Percentiles rank a stretch among this genome's conserved stretches.
Conservation (phyloP, 2,888 invertebrate genomes). For the Harpagoxenus sublaevis region DNA sequence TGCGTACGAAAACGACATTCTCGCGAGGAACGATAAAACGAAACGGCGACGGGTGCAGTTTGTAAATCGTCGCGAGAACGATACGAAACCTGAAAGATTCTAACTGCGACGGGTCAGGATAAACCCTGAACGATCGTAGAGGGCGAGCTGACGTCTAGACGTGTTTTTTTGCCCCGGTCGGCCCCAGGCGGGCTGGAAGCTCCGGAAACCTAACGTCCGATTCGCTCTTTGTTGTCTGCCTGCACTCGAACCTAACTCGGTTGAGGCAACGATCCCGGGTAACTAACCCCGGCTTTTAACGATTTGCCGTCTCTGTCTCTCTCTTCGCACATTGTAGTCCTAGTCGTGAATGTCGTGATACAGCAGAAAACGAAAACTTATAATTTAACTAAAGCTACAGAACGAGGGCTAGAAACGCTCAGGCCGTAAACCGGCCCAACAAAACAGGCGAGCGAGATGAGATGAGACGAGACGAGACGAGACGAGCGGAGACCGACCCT, state of each 20-base stretch:
- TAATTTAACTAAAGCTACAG: slow-evolving; percentile 21
- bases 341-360: background rate
- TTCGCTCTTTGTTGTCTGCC: slow-evolving; percentile 48
- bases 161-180: slow-evolving; percentile 74
- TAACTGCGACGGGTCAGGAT: slow-evolving; percentile 65
- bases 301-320: background rate
- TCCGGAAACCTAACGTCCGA: slow-evolving; percentile 69
- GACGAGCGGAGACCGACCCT: background rate
- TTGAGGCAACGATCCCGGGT: slow-evolving; percentile 39
- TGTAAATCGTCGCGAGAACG: slow-evolving; percentile 64
- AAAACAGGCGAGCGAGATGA: background rate
- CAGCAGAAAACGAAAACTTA: slow-evolving; percentile 13
- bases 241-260: slow-evolving; percentile 41
- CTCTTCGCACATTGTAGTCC: background rate
- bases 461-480: background rate
- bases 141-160: slow-evolving; percentile 74
- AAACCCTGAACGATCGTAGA: slow-evolving; percentile 66
- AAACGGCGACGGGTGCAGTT: slow-evolving; percentile 25
- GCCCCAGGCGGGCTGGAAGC: slow-evolving; percentile 67
- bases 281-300: slow-evolving; percentile 36
- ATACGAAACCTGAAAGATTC: slow-evolving; percentile 68
- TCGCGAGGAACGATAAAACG: slow-evolving; percentile 66
- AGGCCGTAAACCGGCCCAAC: background rate
- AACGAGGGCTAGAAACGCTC: slow-evolving; percentile 10
- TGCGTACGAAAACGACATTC: slow-evolving; percentile 54